Evolutionary conservation across 2,113 vertebrate species (phyloP).

Genomic region (Pterocles orientalis): DNA sequence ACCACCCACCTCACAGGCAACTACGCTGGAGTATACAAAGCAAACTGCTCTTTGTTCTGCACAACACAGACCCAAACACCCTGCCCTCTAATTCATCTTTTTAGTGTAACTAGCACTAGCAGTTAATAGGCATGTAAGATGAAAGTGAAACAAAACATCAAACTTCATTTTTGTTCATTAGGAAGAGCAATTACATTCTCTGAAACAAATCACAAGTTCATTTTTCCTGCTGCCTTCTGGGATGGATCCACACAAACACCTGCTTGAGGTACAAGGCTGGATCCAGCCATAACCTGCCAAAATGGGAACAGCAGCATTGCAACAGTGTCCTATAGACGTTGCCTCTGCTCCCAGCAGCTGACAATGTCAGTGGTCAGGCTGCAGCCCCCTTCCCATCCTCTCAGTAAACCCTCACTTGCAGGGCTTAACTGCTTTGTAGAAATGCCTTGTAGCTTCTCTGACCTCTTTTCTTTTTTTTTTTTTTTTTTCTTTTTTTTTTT

Average conservation of each 20-base stretch:
- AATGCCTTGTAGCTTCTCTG: background rate
- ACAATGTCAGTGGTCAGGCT: rapidly evolving
- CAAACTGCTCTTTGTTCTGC: background rate
- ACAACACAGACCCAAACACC: rapidly evolving
- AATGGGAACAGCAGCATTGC: background rate
- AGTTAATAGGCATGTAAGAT: background rate
- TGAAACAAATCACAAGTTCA: background rate
- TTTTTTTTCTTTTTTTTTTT: too few species aligned
- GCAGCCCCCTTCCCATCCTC: background rate
- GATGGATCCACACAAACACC: background rate
- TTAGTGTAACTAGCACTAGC: background rate
- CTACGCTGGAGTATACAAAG: background rate
- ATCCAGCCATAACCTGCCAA: background rate
- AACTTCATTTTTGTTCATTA: background rate
- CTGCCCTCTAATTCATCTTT: background rate
- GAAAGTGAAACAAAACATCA: background rate
- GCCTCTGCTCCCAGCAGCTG: background rate
- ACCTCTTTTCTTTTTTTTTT: background rate
- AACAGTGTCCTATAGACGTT: rapidly evolving
- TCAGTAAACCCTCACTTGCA: background rate
- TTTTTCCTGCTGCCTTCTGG: background rate
- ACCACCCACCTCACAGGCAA: rapidly evolving
- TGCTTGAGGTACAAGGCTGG: background rate
- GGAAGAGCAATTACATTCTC: background rate
- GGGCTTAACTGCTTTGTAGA: background rate